Conservation (phyloP, 2,113 vertebrate species). For the Scytalopus superciliaris region DNA sequence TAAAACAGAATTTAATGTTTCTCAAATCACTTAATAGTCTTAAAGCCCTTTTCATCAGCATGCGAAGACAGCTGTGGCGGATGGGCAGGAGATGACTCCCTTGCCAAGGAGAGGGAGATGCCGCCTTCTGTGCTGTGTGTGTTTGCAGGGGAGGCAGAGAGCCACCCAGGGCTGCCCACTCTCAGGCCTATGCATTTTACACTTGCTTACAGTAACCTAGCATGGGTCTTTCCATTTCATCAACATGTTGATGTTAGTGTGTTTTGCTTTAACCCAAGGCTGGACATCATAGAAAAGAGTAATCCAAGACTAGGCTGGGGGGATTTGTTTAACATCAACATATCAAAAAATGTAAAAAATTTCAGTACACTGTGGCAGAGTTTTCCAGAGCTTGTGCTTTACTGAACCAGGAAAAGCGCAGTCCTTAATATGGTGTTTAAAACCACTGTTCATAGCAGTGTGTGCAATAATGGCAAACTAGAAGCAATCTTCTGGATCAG, state of each 20-base stretch:
- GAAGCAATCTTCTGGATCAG: not conserved
- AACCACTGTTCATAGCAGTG: not conserved
- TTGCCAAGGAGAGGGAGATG: not conserved
- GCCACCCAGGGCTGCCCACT: not conserved
- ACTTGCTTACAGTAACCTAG: not conserved
- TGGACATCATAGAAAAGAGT: not conserved
- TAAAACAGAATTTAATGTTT: not conserved
- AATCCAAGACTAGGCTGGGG: not conserved
- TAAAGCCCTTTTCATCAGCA: not conserved
- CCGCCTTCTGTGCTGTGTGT: accelerated
- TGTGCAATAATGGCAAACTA: not conserved
- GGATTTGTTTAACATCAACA: not conserved
- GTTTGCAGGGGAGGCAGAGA: not conserved
- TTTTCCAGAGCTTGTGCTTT: not conserved
- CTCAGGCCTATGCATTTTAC: not conserved
- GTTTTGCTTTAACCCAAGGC: not conserved
- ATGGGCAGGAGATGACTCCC: not conserved
- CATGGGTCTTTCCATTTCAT: not conserved
- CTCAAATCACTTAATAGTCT: not conserved
- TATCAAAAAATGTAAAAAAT: not conserved
- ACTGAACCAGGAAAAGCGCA: not conserved
- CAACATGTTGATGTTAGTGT: not conserved
- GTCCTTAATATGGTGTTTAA: not conserved
- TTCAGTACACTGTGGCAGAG: not conserved
- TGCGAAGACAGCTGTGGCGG: not conserved